Percentiles rank a stretch among this genome's conserved stretches.
These are phyloP conservation scores for Patiria pectinifera DNA, from an alignment of 53 echinoderm and acorn worm species.

Conservation along the genomic window DNA sequence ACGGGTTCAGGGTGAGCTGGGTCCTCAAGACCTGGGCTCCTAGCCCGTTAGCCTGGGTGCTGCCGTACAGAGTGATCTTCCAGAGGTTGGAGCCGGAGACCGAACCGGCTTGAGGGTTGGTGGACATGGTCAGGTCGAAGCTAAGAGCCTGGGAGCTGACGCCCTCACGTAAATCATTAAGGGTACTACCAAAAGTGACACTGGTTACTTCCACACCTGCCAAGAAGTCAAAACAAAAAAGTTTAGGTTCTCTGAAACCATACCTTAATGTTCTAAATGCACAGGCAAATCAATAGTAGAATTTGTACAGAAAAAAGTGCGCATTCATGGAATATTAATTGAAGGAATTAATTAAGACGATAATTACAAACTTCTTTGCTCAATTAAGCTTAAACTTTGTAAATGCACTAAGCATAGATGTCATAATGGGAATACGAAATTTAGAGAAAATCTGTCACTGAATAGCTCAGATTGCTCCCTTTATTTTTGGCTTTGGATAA, in stretches of 20 bases:
- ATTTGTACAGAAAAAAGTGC: too few species aligned
- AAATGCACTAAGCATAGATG: too few species aligned
- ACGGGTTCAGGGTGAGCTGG: conserved; percentile 35
- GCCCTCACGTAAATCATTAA: conserved; percentile 65
- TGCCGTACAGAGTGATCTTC: conserved; percentile 77
- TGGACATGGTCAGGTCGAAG: conserved; percentile 75
- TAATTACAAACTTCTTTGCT: too few species aligned
- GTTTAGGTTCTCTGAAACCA: neutral
- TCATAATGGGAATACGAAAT: too few species aligned
- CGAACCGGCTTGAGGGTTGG: conserved; percentile 74
- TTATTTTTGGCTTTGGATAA: too few species aligned
- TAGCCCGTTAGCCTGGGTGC: conserved; percentile 66
- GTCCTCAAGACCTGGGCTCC: conserved; percentile 61
- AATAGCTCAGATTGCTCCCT: too few species aligned
- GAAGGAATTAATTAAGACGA: too few species aligned
- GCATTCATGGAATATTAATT: too few species aligned
- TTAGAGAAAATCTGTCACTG: too few species aligned
- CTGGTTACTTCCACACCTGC: conserved; percentile 81
- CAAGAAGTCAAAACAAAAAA: neutral
- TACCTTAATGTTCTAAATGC: neutral
- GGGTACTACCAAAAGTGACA: conserved; percentile 37
- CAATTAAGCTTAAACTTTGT: too few species aligned
- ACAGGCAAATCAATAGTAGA: neutral
- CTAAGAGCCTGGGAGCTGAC: conserved; percentile 55
- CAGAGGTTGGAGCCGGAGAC: conserved; percentile 74